Evolutionary conservation across 2,797 vertebrate species (phyloP).

Genomic region (Diglossa cyanea): DNA sequence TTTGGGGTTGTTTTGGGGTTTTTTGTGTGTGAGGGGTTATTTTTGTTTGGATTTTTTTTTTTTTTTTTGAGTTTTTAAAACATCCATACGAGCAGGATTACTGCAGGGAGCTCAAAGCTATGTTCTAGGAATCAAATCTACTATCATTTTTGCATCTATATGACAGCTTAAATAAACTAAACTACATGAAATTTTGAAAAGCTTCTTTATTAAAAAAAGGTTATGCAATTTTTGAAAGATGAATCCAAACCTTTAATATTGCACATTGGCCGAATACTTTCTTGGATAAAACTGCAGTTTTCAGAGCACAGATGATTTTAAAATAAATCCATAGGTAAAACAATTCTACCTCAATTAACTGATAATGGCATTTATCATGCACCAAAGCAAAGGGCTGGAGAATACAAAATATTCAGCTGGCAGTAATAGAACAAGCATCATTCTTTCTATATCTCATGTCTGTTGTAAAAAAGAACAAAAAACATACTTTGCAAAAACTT

Average conservation of each 20-base stretch:
- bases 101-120: background rate
- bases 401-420: background rate
- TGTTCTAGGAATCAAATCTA: background rate
- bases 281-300: background rate
- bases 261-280: background rate
- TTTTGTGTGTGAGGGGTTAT: too few species aligned
- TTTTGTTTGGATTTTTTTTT: background rate
- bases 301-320: background rate
- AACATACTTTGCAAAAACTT: background rate
- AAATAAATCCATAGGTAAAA: background rate
- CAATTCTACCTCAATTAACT: background rate
- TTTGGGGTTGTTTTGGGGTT: background rate
- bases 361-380: background rate
- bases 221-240: background rate
- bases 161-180: background rate
- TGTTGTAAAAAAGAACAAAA: background rate
- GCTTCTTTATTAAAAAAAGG: background rate
- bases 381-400: background rate
- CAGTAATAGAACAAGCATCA: background rate
- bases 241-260: background rate
- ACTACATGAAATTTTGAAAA: background rate
- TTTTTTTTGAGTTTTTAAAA: background rate
- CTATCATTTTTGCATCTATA: background rate
- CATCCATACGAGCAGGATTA: background rate
- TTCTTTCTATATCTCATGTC: background rate